Percentiles rank a stretch among this genome's conserved stretches.
phyloP scores from a whole-genome alignment of 1,140 invertebrate genomes.

The Propsilocerus akamusi region DNA sequence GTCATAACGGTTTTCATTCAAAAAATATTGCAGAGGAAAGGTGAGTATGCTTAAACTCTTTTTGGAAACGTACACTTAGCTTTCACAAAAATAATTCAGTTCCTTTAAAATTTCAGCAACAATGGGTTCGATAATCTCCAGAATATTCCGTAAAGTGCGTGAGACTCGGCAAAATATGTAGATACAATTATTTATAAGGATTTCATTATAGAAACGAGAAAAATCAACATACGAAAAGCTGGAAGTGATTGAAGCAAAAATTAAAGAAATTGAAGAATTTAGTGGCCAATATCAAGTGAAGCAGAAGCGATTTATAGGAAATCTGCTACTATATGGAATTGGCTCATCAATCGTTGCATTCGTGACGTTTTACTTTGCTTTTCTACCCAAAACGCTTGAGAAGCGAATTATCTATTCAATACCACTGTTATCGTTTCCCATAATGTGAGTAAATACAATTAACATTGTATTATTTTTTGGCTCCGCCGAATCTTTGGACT shows the following conservation, averaged over 20 bases:
- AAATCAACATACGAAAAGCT: slow-evolving; percentile 57
- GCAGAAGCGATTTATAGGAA: slow-evolving; percentile 59
- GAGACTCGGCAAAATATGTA: no score
- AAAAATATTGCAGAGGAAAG: no score
- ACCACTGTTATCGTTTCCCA: slow-evolving; percentile 53
- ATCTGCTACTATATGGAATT: slow-evolving; percentile 60
- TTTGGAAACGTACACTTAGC: no score
- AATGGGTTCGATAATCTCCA: no score
- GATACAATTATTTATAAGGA: no score
- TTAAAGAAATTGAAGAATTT: slow-evolving; percentile 61
- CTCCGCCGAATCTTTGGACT: slow-evolving; percentile 4
- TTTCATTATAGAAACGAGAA: slow-evolving; percentile 50
- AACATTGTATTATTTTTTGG: slow-evolving; percentile 5
- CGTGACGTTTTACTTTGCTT: slow-evolving; percentile 59
- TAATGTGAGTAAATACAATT: slow-evolving; percentile 45
- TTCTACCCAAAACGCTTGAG: slow-evolving; percentile 43
- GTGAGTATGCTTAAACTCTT: no score
- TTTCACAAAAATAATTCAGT: no score
- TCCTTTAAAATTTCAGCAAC: no score
- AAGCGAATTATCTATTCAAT: slow-evolving; percentile 50
- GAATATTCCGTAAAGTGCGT: no score
- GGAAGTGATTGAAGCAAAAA: slow-evolving; percentile 61
- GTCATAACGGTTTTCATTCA: no score
- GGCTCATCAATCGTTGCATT: slow-evolving; percentile 58
- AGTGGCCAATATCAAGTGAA: slow-evolving; percentile 54